Evolutionary conservation across 2,113 vertebrate genomes (phyloP), one percentile per base, ranked within the genome.

Genomic region (Brachyistius frenatus): DNA sequence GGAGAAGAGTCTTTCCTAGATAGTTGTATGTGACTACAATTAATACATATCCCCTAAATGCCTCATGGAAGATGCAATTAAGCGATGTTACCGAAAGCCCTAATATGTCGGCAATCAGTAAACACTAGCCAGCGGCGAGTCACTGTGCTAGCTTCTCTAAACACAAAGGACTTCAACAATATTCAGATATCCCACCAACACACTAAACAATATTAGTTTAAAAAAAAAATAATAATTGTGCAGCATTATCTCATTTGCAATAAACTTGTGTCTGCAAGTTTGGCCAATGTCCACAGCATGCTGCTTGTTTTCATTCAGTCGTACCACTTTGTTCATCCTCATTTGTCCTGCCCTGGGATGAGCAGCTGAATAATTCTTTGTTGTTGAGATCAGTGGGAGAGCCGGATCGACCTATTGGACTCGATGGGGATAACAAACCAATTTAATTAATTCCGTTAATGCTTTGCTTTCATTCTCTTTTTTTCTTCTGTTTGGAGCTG

Each of bases 361-460:
- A 85, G 71, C 67, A 52, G 61, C 76, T 70, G 66, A 83, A 83
- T 85, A 71, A 84, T 78, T 73, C 32, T 66, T 57, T 80, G 56
- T 67, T 76, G 78, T 71, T 73, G 53, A 83, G 33, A 76, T 61
- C 10, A 32, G 66, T 14, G 50, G 66, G 49, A 80, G 63, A 65
- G 72, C 62, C 63, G 37, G 23, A 78, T 72, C 8, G 52, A 83
- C 76, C 49, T 76, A 49, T 49, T 66, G 62, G 60, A 73, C 54
- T 79, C 33, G 63, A 37, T 64, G 69, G 30, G 49, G 46, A 65
- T 66, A 78, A 69, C 33, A 87, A 80, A 80, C 46, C 83, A 81
- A 70, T 83, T 76, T 78, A 66, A 83, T 85, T 77, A 61, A 86
- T 80, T 86, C 54, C 55, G 57, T 64, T 80, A 81, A 75, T 81